Evolutionary conservation across 2,113 vertebrate genomes (phyloP), one percentile per base, ranked within the genome.

Genomic region (Trogon melanurus): DNA sequence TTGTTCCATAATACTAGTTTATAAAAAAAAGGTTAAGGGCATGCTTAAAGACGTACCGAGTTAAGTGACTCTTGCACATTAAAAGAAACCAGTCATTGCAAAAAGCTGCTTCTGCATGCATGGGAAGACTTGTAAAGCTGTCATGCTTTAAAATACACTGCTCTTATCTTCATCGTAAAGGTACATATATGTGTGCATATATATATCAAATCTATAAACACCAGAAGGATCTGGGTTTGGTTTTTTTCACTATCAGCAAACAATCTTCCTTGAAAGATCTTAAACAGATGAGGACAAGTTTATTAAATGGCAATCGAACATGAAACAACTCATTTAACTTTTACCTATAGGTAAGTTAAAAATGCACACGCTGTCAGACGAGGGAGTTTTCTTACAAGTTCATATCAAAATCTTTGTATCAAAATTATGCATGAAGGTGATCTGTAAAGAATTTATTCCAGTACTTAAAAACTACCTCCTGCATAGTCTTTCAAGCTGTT

Each of bases 121-220:
- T 2, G 29, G 66, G 58, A 94, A 97, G 84, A 56, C 34, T 48
- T 81, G 21, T 71, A 83, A 79, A 65, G 47, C 25, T 95, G 87
- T 93, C 96, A 97, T 97, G 93, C 86, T 93, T 87, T 85, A 67
- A 89, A 95, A 93, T 83, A 93, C 11, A n/a, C 51, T 81, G 84
- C 36, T 94, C 41, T 88, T 88, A 96, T 38, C 34, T 45, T 92
- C 20, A 19, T 57, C 72, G 75, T 95, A 56, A 92, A 91, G 57
- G 15, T 47, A 1, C 44, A 2, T 54, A 1, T 41, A 4, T 36
- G 41, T 41, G 13, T 47, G 20, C 47, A 19, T 13, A 25, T 67
- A n/a, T 85, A 61, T 74, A 61, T 70, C 44, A 96, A 93, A 90
- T 65, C 50, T 88, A 32, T 88, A 51, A 90, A 61, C 67, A 71